Conservation (phyloP, 2,113 vertebrate species). For the Lepus americanus region DNA sequence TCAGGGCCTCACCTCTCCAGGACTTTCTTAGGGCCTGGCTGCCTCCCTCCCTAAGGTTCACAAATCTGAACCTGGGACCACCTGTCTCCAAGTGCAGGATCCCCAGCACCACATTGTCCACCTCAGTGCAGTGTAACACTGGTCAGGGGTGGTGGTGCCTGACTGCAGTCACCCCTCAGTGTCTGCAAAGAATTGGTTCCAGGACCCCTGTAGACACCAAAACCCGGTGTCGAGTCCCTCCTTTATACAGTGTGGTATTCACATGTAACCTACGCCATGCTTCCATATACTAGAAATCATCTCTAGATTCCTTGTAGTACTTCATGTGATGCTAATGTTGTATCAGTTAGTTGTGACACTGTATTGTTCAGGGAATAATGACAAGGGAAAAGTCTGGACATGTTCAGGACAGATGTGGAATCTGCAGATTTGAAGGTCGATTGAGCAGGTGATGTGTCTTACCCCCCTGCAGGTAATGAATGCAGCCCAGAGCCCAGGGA, state of each 20-base stretch:
- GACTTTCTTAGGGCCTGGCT: neutral
- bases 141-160: neutral
- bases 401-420: too few species aligned
- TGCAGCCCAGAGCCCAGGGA: neutral
- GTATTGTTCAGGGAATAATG: neutral
- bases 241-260: neutral
- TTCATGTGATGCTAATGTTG: neutral
- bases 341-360: neutral
- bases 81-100: neutral
- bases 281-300: neutral
- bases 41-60: neutral
- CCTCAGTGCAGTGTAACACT: neutral
- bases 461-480: neutral
- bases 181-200: neutral
- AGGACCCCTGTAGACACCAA: neutral
- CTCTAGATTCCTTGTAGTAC: neutral
- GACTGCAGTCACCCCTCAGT: neutral
- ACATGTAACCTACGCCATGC: neutral
- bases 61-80: neutral
- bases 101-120: neutral
- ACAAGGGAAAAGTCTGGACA: neutral
- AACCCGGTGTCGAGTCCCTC: neutral
- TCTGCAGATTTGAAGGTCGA: neutral
- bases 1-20: neutral
- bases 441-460: neutral